These are phyloP conservation scores for Crossaster papposus DNA, from an alignment of 53 echinoderm and acorn worm genomes.

Conservation along the genomic window DNA sequence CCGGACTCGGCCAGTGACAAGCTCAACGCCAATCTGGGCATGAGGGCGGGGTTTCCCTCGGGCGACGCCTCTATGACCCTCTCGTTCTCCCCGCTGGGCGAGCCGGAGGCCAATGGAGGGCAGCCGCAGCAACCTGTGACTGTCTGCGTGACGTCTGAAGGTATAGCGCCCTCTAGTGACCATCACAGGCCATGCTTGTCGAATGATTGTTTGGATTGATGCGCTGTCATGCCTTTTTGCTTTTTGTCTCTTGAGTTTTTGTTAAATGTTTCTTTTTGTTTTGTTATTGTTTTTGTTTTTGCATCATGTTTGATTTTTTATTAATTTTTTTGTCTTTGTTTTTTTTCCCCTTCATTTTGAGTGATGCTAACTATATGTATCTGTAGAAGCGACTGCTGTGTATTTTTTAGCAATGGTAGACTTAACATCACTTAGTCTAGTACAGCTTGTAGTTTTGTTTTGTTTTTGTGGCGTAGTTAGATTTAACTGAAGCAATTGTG, in stretches of 20 bases:
- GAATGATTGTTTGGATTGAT: neutral
- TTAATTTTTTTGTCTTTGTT: constrained; percentile 1
- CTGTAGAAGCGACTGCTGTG: neutral
- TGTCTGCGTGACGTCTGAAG: constrained; percentile 55
- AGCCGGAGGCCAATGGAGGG: constrained; percentile 42
- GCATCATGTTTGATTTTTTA: neutral
- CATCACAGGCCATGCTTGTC: neutral
- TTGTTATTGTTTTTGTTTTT: neutral
- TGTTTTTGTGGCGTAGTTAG: neutral
- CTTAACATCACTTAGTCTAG: neutral
- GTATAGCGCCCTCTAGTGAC: constrained; percentile 40
- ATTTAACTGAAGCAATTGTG: neutral
- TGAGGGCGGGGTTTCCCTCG: constrained; percentile 22
- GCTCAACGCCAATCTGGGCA: constrained; percentile 57
- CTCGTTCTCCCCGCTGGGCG: constrained; percentile 47
- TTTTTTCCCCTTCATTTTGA: neutral
- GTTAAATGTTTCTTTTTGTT: neutral
- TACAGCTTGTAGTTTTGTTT: neutral
- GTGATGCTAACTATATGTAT: neutral
- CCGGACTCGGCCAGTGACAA: constrained; percentile 57
- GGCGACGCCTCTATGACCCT: constrained; percentile 28
- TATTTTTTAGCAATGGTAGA: neutral
- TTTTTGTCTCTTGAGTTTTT: neutral
- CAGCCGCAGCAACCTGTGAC: constrained; percentile 49
- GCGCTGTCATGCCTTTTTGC: neutral